A percentile compares a stretch with the other conserved stretches of the same genome.
These are phyloP conservation scores for Vanessa cardui DNA, from an alignment of 2,888 invertebrate species.

Conservation along the genomic window DNA sequence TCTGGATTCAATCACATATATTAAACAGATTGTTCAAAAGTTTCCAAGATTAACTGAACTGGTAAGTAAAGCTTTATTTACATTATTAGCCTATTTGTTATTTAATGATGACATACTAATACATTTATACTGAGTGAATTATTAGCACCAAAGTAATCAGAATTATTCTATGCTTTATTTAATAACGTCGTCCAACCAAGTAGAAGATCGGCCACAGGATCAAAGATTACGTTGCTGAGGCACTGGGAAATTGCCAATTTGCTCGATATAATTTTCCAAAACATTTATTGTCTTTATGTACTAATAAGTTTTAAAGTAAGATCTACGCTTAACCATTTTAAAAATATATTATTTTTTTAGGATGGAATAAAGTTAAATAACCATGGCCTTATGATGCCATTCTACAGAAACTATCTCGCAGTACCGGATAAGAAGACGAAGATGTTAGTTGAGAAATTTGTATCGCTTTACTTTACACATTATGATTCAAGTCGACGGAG, in stretches of 20 bases:
- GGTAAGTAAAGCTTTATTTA: slow-evolving; percentile 47
- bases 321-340: not conserved
- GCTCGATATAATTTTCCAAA: too few species aligned
- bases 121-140: too few species aligned
- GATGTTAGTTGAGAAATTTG: slow-evolving; percentile 66
- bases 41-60: slow-evolving; percentile 70
- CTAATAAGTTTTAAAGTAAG: too few species aligned
- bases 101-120: too few species aligned
- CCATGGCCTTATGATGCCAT: slow-evolving; percentile 59
- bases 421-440: slow-evolving; percentile 55
- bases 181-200: too few species aligned
- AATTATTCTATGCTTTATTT: too few species aligned
- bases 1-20: slow-evolving; percentile 57
- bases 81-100: not conserved
- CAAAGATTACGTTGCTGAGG: too few species aligned
- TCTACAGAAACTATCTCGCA: slow-evolving; percentile 58
- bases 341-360: slow-evolving; percentile 50
- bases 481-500: slow-evolving; percentile 53
- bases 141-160: too few species aligned
- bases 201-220: too few species aligned
- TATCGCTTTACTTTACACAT: slow-evolving; percentile 63
- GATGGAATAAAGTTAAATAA: slow-evolving; percentile 68
- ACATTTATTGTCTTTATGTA: too few species aligned
- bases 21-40: slow-evolving; percentile 61
- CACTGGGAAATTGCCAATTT: too few species aligned